Base-by-base conservation (phyloP, 2,797 vertebrate genomes). In the Geotrypetes seraphini region DNA sequence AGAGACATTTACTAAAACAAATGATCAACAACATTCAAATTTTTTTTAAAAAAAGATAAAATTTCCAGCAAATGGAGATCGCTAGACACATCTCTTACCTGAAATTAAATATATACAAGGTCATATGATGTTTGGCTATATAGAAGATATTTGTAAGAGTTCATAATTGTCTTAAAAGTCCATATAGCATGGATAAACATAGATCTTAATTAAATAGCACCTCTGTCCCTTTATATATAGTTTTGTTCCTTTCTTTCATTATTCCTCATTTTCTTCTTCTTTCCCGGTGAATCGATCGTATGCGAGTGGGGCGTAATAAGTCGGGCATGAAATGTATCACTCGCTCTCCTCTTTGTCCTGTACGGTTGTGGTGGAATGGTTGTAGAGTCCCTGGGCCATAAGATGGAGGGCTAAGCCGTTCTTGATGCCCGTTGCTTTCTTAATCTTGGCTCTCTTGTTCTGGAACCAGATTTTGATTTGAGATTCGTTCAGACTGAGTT, bases 381-480 rank as follows among this genome's bases (percentile, higher is more conserved):
- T 96, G 81, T 97, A 96, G 32, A 96, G 90, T 88, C 93, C 93
- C 61, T 97, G 92, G n/a, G 93, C 92, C 93, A 97, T 96, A 54
- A 97, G 89, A 60, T 97, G 92, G 61, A 96, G 81, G 11, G 93
- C 93, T 69, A 97, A 83, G 55, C 88, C 88, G 64, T 96, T 97
- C 71, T 96, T 97, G 67, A 89, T 89, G 60, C 93, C 93, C 7
- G 66, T 85, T 57, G 92, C 89, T 48, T 97, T 97, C 85, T 97
- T 96, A 60, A 97, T 96, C 70, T 97, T 97, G 53, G 92, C 93
- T 39, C 92, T 71, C 69, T 96, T 97, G 57, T 97, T 97, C 79
- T 97, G 93, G 78, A 97, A 97, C 93, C 92, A 97, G 75, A 97
- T 96, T 71, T 96, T 97, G 50, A 97, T 95, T 71, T 97, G 93